Base-by-base conservation (phyloP, 2,113 vertebrate genomes). In the Dasyornis broadbenti region DNA sequence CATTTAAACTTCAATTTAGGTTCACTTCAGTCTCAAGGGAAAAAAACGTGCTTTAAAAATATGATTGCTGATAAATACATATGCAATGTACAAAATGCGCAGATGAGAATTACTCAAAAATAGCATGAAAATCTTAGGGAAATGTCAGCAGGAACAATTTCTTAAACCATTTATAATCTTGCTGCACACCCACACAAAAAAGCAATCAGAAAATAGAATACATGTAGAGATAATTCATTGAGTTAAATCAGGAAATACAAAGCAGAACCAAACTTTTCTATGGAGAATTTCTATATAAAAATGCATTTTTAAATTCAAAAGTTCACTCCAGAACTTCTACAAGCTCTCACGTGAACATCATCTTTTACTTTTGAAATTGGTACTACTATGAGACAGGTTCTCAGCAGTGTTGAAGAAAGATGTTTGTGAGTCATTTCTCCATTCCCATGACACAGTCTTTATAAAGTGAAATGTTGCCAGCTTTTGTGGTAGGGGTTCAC, bases 21-120 rank as follows among this genome's bases (percentile, higher is more conserved):
- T 53, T 60, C 63, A 72, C 7, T 89, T 56, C 11, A 28, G 31
- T 87, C 45, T 88, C 49, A 69, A 69, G 44, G 18, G 89, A 95
- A 79, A 88, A 94, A 61, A 35, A 70, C 15, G 57, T 82, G 31
- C 73, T 86, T 94, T 71, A 28, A 90, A 94, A 92, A 89, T 81
- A 61, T 1, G 21, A 33, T 63, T 54, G 19, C 45, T 65, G 44
- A 75, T 78, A 86, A 84, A 91, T 82, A 19, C 68, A 61, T 75
- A 66, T 66, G 20, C 24, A 53, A 70, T 23, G 15, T 64, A 66
- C 13, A 68, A 90, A 93, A 60, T 16, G 49, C 3, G 2, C 56
- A 76, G 61, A 87, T 82, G 53, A 88, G 28, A 91, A 79, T 54
- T 64, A 68, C 44, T 56, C 31, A 71, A 69, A 92, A 91, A 75